Conservation (phyloP, 2,888 invertebrate genomes). For the Microplitis manilae region DNA sequence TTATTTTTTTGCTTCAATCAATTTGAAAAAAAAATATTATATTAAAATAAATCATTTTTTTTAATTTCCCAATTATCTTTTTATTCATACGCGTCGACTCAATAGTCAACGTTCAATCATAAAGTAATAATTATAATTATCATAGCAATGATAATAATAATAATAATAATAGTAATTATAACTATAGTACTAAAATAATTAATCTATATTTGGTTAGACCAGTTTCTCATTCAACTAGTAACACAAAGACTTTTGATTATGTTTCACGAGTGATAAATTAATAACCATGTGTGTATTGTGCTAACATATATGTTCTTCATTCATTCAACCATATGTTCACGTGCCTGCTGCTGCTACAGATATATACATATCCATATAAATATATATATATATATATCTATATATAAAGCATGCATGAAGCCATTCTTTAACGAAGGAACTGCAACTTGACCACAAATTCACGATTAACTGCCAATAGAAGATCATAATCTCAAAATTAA, state of each 20-base stretch:
- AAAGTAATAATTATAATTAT: neutral
- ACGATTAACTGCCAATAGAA: neutral
- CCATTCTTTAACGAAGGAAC: neutral
- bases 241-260: neutral
- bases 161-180: neutral
- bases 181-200: neutral
- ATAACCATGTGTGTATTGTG: conserved; percentile 52
- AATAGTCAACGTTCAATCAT: neutral
- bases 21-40: neutral
- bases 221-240: neutral
- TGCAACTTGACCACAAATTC: neutral
- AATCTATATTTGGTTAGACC: conserved; percentile 3
- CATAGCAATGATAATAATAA: neutral
- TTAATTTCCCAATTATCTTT: neutral
- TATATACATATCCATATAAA: neutral
- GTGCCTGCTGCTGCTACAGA: conserved; percentile 1
- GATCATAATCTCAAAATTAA: neutral
- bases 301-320: conserved; percentile 44
- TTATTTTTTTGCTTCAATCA: neutral
- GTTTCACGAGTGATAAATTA: conserved; percentile 40
- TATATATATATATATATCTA: neutral
- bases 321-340: conserved; percentile 8
- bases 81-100: neutral
- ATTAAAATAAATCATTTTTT: neutral
- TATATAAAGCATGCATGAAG: neutral